Conservation (phyloP, 2,113 vertebrate species). For the Poecile atricapillus region DNA sequence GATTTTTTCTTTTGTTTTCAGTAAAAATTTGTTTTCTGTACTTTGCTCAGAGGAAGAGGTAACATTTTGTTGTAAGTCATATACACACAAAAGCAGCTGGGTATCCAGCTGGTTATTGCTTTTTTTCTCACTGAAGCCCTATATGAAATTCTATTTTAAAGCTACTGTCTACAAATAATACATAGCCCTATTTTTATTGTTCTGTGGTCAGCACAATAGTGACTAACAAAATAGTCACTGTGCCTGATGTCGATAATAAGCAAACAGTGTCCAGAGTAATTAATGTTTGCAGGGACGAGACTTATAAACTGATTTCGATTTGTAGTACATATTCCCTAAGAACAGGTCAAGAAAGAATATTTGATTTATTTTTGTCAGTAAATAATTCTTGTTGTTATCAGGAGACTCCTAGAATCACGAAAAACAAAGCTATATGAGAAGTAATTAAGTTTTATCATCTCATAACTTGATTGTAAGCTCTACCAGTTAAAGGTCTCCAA, state of each 20-base stretch:
- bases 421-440: not conserved
- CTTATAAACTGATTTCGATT: not conserved
- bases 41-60: not conserved
- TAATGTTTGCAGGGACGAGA: not conserved
- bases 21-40: not conserved
- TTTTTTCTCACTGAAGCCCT: not conserved
- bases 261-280: not conserved
- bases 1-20: not conserved
- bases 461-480: not conserved
- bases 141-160: not conserved
- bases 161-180: not conserved
- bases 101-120: not conserved
- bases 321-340: not conserved
- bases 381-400: not conserved
- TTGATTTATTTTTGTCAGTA: not conserved
- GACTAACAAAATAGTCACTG: not conserved
- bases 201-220: not conserved
- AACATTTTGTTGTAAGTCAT: not conserved
- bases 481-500: not conserved
- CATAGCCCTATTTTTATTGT: not conserved
- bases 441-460: not conserved
- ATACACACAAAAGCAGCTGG: not conserved
- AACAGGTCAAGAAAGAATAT: not conserved
- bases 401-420: not conserved
- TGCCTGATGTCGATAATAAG: not conserved